Conservation (phyloP, 2,888 invertebrate species). For the Aphidoletes aphidimyza region DNA sequence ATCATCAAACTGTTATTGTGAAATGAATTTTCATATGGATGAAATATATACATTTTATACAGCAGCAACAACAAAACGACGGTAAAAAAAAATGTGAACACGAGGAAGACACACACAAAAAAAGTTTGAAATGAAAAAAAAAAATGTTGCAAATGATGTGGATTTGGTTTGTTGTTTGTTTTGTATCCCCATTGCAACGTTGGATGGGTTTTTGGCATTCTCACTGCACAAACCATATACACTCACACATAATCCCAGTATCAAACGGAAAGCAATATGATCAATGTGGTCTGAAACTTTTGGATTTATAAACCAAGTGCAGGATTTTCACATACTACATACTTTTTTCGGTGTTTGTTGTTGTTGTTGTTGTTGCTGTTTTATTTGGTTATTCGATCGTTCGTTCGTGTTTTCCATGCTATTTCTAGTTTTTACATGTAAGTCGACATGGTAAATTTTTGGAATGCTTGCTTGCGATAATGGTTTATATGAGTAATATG, state of each 20-base stretch:
- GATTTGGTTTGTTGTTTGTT: slow-evolving; percentile 39
- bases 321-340: neutral
- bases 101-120: neutral
- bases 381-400: neutral
- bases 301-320: slow-evolving; percentile 26
- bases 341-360: neutral
- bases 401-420: too few relatives aligned
- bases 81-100: neutral
- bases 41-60: slow-evolving; percentile 2
- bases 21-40: slow-evolving; percentile 22
- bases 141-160: slow-evolving; percentile 16
- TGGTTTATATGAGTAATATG: slow-evolving; percentile 43
- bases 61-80: neutral
- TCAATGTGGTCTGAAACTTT: slow-evolving; percentile 49
- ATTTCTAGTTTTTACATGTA: neutral
- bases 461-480: slow-evolving; percentile 23
- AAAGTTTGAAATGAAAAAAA: neutral
- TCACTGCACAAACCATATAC: neutral
- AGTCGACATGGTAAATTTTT: neutral
- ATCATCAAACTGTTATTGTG: neutral
- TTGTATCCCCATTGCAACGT: neutral
- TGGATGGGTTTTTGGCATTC: neutral
- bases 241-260: too few relatives aligned
- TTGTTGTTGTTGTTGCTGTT: neutral
- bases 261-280: slow-evolving; percentile 36